A percentile compares a stretch with the other conserved stretches of the same genome.
These are phyloP conservation scores for Polyommatus icarus DNA, from an alignment of 2,888 invertebrate genomes.

Conservation along the genomic window DNA sequence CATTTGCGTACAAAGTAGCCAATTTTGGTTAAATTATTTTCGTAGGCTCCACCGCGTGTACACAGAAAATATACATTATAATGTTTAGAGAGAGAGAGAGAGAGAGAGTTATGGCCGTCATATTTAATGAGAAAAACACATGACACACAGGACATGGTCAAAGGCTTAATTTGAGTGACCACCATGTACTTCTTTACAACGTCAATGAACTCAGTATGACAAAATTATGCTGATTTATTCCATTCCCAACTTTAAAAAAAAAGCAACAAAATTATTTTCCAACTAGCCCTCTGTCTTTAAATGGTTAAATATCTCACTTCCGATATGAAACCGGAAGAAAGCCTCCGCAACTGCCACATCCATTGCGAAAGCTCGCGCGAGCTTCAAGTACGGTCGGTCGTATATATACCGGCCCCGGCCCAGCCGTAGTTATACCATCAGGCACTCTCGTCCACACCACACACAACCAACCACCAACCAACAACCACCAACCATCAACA, in stretches of 20 bases:
- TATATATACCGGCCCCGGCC: background rate
- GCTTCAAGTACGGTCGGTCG: slow-evolving; percentile 56
- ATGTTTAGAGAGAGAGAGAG: no score
- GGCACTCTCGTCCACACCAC: slow-evolving; percentile 45
- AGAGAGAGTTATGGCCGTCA: background rate
- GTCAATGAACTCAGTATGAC: no score
- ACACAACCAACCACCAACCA: slow-evolving; percentile 48
- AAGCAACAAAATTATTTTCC: no score
- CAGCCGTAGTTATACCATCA: background rate
- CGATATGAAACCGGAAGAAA: slow-evolving; percentile 20
- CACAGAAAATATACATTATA: background rate
- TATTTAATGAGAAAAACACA: background rate
- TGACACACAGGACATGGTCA: background rate
- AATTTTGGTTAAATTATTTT: slow-evolving; percentile 28
- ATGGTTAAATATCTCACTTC: background rate
- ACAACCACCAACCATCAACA: slow-evolving; percentile 49
- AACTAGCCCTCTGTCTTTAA: no score
- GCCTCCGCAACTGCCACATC: slow-evolving; percentile 46
- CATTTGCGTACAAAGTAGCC: slow-evolving; percentile 12
- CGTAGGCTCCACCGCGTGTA: slow-evolving; percentile 31
- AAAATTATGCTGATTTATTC: no score
- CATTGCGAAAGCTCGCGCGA: slow-evolving; percentile 44
- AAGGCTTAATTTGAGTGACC: background rate
- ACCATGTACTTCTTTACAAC: background rate
- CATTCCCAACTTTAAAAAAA: no score